These are phyloP conservation scores for Dasypolia templi DNA, from an alignment of 2,888 invertebrate species.

Conservation along the genomic window DNA sequence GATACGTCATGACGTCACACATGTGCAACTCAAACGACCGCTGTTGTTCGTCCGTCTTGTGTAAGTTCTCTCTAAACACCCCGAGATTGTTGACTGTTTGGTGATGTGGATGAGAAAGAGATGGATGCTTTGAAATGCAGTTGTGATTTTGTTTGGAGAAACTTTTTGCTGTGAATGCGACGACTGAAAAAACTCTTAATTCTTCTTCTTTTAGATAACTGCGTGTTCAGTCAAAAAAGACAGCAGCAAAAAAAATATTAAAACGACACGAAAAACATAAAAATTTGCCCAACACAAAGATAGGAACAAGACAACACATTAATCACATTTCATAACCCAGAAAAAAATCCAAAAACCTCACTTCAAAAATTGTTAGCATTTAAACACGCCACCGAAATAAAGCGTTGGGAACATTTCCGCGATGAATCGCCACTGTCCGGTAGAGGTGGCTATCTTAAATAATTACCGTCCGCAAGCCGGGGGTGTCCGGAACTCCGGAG, in stretches of 20 bases:
- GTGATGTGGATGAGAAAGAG: slow-evolving; percentile 1
- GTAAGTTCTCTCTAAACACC: slow-evolving; percentile 52
- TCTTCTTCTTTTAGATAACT: background rate
- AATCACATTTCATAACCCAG: slow-evolving; percentile 17
- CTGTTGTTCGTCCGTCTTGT: slow-evolving; percentile 53
- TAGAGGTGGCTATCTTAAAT: slow-evolving; percentile 66
- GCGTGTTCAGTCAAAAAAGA: background rate
- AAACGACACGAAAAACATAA: background rate
- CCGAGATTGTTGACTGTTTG: slow-evolving; percentile 45
- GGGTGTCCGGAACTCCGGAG: slow-evolving; percentile 24
- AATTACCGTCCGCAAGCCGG: slow-evolving; percentile 59
- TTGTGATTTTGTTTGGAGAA: background rate
- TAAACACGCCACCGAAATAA: slow-evolving; percentile 45
- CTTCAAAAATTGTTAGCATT: slow-evolving; percentile 13
- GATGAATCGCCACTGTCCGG: slow-evolving; percentile 61
- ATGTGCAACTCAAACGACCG: slow-evolving; percentile 45
- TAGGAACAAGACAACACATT: slow-evolving; percentile 1
- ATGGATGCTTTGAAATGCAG: slow-evolving; percentile 36
- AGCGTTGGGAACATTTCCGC: slow-evolving; percentile 47
- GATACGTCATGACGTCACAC: slow-evolving; percentile 32
- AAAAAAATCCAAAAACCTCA: slow-evolving; percentile 20
- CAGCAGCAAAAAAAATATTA: background rate
- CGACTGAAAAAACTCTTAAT: background rate
- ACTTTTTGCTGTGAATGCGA: background rate
- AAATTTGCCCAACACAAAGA: background rate